These are phyloP conservation scores for Helobdella robusta DNA, from an alignment of 2,888 invertebrate genomes.

Conservation along the genomic window DNA sequence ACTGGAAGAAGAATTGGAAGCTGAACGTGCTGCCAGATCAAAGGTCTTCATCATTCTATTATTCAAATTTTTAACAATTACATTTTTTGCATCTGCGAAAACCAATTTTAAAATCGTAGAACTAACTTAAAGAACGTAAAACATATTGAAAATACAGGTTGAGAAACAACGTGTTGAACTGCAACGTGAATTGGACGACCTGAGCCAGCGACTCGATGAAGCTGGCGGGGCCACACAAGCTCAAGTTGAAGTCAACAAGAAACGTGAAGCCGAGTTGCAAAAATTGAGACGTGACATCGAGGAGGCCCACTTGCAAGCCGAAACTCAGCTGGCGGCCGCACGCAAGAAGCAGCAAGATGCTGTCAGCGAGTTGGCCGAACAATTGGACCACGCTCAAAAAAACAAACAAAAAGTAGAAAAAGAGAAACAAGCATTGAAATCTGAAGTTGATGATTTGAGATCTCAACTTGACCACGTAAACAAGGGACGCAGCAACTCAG, in stretches of 20 bases:
- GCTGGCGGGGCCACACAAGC: constrained; percentile 98
- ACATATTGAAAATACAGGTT: constrained; percentile 54
- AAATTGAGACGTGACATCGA: constrained; percentile 94
- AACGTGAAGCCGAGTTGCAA: constrained; percentile 96
- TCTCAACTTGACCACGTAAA: constrained; percentile 91
- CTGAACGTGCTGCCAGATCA: constrained; percentile 91
- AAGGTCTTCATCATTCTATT: constrained; percentile 53
- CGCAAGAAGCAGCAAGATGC: constrained; percentile 99
- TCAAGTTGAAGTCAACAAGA: constrained; percentile 94
- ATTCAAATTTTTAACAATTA: background rate
- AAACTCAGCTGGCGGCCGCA: constrained; percentile 85
- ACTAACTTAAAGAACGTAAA: background rate
- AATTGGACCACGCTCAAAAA: constrained; percentile 98
- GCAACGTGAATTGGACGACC: constrained; percentile 87
- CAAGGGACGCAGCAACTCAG: constrained; percentile 94
- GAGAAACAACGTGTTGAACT: constrained; percentile 96
- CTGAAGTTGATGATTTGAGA: constrained; percentile 95
- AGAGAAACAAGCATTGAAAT: constrained; percentile 94
- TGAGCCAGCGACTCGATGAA: constrained; percentile 63
- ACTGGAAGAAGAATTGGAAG: constrained; percentile 97
- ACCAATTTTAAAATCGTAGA: background rate
- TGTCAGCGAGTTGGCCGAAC: constrained; percentile 98
- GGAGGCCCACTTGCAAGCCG: constrained; percentile 97
- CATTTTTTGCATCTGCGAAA: background rate
- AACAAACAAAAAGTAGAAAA: constrained; percentile 90